A percentile compares a stretch with the other conserved stretches of the same genome.
Evolutionary conservation across 2,113 vertebrate species (phyloP).

Genomic region (Lasiurus cinereus): DNA sequence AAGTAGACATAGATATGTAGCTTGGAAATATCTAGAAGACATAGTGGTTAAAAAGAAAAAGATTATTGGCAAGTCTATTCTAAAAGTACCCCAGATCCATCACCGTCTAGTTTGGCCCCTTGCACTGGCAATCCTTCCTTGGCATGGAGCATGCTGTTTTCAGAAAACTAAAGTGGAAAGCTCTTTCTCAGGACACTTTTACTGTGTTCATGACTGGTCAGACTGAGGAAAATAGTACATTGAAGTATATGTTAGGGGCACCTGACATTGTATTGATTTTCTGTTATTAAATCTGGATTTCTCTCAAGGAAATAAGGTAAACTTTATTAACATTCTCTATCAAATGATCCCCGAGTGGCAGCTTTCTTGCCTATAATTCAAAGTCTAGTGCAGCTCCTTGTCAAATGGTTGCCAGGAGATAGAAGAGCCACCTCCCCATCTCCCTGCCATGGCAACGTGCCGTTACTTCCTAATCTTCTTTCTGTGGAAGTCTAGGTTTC

Average conservation of each 20-base stretch:
- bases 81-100: neutral
- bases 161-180: constrained; percentile 20
- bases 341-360: constrained; percentile 44
- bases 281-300: constrained; percentile 68
- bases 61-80: neutral
- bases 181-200: neutral
- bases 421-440: constrained; percentile 15
- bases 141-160: neutral
- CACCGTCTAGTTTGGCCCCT: neutral
- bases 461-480: constrained; percentile 58
- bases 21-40: constrained; percentile 17
- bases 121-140: constrained; percentile 11
- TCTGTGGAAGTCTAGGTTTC: neutral
- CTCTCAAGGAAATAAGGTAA: constrained; percentile 16
- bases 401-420: constrained; percentile 69
- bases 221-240: constrained; percentile 2
- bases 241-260: neutral
- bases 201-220: neutral
- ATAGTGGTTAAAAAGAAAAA: neutral
- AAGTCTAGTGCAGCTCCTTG: constrained; percentile 55
- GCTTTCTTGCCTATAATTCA: constrained; percentile 55
- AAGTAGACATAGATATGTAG: neutral
- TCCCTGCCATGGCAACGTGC: constrained; percentile 72
- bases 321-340: constrained; percentile 69
- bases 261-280: constrained; percentile 65